A percentile compares a stretch with the other conserved stretches of the same genome.
phyloP scores from a whole-genome alignment of 2,888 invertebrate species.

The Emesis castigata region DNA sequence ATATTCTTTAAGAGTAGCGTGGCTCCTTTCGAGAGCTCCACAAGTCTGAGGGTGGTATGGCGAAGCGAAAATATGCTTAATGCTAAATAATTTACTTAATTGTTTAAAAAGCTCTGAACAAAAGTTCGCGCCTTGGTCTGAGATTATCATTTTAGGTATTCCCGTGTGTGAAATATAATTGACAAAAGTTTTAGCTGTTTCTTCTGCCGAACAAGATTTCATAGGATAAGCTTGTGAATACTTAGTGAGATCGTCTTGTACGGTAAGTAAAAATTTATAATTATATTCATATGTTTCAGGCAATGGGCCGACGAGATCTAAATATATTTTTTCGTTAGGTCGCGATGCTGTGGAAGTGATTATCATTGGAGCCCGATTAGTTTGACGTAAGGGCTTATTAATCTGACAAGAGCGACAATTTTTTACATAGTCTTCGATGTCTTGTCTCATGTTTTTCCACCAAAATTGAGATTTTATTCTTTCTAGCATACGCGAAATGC shows the following conservation, averaged over 20 bases:
- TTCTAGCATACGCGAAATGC: background rate
- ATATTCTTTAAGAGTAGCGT: slow-evolving; percentile 7
- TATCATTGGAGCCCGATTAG: slow-evolving; percentile 7
- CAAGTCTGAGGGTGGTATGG: background rate
- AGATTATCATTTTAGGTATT: background rate
- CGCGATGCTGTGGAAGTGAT: slow-evolving; percentile 1
- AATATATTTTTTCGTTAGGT: slow-evolving; percentile 12
- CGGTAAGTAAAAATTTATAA: slow-evolving; percentile 3
- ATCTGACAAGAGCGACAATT: background rate
- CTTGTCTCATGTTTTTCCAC: background rate
- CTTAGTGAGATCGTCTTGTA: slow-evolving; percentile 11
- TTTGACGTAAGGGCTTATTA: background rate
- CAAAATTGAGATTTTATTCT: background rate
- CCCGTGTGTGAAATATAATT: background rate
- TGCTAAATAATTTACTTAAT: background rate
- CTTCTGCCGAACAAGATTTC: slow-evolving; percentile 6
- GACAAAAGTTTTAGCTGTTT: background rate
- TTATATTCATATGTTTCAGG: slow-evolving; percentile 2
- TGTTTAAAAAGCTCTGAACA: background rate
- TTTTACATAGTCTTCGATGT: background rate
- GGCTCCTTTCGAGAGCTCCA: slow-evolving; percentile 15
- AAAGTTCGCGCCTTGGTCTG: slow-evolving; percentile 7
- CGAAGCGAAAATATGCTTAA: background rate
- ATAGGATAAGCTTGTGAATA: slow-evolving; percentile 5
- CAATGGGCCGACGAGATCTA: background rate